These are phyloP conservation scores for Axinella damicornis DNA, from an alignment of 37 sponge, comb jelly and placozoan genomes.

Conservation along the genomic window DNA sequence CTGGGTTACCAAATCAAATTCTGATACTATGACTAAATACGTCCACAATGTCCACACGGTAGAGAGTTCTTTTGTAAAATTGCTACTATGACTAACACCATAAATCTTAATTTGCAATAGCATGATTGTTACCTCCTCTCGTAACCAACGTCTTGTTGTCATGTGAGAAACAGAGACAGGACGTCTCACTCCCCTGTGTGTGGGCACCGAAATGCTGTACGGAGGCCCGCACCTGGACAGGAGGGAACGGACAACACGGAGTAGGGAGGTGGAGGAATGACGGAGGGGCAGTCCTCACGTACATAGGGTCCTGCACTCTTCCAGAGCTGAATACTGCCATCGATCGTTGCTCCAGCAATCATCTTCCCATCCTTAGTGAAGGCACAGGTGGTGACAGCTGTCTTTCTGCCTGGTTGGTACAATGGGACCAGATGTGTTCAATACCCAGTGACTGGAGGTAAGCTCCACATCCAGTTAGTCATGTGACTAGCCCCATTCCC, in stretches of 20 bases:
- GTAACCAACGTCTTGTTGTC: slow-evolving; percentile 79
- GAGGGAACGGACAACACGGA: neutral
- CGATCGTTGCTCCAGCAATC: slow-evolving; percentile 70
- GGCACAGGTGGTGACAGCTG: slow-evolving; percentile 70
- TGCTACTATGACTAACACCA: no score
- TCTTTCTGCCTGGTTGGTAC: slow-evolving; percentile 65
- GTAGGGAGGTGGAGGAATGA: neutral
- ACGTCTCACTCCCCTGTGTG: slow-evolving; percentile 72
- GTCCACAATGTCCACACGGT: no score
- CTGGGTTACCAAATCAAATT: no score
- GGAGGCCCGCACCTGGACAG: slow-evolving; percentile 59
- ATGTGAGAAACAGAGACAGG: slow-evolving; percentile 77
- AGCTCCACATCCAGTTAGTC: no score
- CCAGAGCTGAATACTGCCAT: slow-evolving; percentile 89
- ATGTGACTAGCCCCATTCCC: no score
- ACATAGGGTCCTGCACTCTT: slow-evolving; percentile 79
- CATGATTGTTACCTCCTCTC: slow-evolving; percentile 75
- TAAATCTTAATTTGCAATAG: no score
- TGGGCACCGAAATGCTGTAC: slow-evolving; percentile 79
- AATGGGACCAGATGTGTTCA: no score
- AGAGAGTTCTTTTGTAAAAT: no score
- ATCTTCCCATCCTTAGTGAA: slow-evolving; percentile 80
- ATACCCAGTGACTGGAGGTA: no score
- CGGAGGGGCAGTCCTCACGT: neutral
- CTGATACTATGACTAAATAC: no score